phyloP scores from a whole-genome alignment of 1,140 invertebrate genomes.

The Atta colombica region DNA sequence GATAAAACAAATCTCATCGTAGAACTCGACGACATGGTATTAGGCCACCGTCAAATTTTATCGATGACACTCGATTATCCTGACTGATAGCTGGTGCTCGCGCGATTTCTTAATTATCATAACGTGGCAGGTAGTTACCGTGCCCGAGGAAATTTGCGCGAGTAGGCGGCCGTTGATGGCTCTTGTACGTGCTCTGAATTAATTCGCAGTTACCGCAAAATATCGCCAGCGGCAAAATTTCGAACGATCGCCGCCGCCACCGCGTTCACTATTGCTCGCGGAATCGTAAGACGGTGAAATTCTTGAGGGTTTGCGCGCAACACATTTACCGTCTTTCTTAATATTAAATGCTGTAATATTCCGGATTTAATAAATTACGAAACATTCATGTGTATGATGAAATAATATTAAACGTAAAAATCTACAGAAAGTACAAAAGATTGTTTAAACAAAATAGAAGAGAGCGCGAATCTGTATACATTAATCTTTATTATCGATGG shows the following conservation, averaged over 20 bases:
- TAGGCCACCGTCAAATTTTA: slow-evolving; percentile 19
- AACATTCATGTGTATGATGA: background rate
- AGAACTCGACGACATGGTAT: background rate
- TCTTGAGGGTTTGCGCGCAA: background rate
- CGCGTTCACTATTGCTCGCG: background rate
- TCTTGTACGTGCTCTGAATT: slow-evolving; percentile 48
- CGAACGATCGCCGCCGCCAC: background rate
- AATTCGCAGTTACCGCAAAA: slow-evolving; percentile 54
- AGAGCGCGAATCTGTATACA: background rate
- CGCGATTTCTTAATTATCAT: slow-evolving; percentile 68
- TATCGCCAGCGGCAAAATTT: slow-evolving; percentile 37
- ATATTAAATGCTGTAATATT: background rate
- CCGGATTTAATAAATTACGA: background rate
- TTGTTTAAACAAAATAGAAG: background rate
- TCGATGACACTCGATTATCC: slow-evolving; percentile 44
- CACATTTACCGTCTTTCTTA: background rate
- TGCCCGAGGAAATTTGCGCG: slow-evolving; percentile 31
- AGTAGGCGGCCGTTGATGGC: slow-evolving; percentile 45
- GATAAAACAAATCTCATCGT: background rate
- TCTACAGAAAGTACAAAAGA: slow-evolving; percentile 7
- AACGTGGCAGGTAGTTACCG: slow-evolving; percentile 45
- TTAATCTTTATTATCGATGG: background rate
- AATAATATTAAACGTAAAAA: slow-evolving; percentile 1
- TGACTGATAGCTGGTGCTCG: background rate
- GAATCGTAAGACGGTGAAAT: background rate